Conservation (phyloP, 2,888 invertebrate genomes). For the Amphipyra berbera region DNA sequence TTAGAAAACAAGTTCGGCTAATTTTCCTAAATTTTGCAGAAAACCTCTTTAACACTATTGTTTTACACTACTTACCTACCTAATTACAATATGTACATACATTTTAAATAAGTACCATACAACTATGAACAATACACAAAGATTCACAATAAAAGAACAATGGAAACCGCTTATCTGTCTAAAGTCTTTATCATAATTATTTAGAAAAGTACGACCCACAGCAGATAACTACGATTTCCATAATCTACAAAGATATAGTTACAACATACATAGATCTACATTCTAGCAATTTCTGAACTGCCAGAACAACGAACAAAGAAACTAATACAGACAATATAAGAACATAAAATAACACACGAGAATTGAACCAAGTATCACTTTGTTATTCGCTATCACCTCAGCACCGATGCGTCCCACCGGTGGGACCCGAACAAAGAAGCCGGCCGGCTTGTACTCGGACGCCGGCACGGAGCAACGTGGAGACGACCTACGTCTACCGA, state of each 20-base stretch:
- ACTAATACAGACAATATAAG: constrained; percentile 19
- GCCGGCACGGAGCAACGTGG: constrained; percentile 70
- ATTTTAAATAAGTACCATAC: constrained; percentile 22
- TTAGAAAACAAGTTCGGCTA: neutral
- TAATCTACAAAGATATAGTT: constrained; percentile 46
- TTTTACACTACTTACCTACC: constrained; percentile 45
- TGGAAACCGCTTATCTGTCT: constrained; percentile 40
- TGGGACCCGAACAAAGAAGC: constrained; percentile 84
- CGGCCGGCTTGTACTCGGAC: constrained; percentile 76
- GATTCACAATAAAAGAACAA: constrained; percentile 50
- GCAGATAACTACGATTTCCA: constrained; percentile 51
- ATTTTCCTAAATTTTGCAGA: neutral
- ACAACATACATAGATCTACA: constrained; percentile 44
- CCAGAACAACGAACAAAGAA: constrained; percentile 42
- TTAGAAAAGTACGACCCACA: constrained; percentile 43
- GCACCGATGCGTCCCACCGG: constrained; percentile 56
- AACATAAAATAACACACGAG: constrained; percentile 36
- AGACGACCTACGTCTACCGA: constrained; percentile 70
- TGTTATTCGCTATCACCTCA: constrained; percentile 22
- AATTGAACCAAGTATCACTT: constrained; percentile 49
- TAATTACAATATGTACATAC: constrained; percentile 16
- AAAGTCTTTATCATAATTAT: constrained; percentile 46
- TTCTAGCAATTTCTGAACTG: constrained; percentile 58
- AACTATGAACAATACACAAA: constrained; percentile 49
- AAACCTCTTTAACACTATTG: neutral